phyloP scores from a whole-genome alignment of 1,140 invertebrate genomes.

The Papilio helenus region DNA sequence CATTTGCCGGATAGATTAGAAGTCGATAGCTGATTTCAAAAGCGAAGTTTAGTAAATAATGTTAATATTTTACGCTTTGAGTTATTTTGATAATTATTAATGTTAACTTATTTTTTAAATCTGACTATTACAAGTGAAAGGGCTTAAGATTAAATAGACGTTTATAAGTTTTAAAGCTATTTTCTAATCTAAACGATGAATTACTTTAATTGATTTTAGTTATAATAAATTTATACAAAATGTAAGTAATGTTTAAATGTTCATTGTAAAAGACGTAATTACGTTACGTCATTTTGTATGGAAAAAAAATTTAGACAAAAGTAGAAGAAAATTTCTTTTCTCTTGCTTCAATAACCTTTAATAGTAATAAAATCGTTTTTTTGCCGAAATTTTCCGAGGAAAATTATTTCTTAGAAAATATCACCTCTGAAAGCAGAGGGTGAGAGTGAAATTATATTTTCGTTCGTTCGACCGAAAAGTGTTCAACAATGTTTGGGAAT shows the following conservation, averaged over 20 bases:
- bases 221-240: no score
- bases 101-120: no score
- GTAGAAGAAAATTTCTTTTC: neutral
- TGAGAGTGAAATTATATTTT: neutral
- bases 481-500: conserved; percentile 13
- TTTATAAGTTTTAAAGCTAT: neutral
- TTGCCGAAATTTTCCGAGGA: neutral
- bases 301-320: neutral
- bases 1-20: neutral
- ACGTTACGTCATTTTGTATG: no score
- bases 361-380: neutral
- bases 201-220: no score
- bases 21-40: neutral
- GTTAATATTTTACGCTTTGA: neutral
- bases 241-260: no score
- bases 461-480: conserved; percentile 7
- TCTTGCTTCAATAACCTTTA: neutral
- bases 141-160: no score
- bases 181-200: neutral
- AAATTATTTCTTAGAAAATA: conserved; percentile 1
- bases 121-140: no score
- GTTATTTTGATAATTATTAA: neutral
- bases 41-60: neutral
- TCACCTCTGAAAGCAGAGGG: neutral
- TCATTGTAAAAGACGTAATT: no score